Evolutionary conservation across 2,113 vertebrate genomes (phyloP).

Genomic region (Ptyas mucosa): DNA sequence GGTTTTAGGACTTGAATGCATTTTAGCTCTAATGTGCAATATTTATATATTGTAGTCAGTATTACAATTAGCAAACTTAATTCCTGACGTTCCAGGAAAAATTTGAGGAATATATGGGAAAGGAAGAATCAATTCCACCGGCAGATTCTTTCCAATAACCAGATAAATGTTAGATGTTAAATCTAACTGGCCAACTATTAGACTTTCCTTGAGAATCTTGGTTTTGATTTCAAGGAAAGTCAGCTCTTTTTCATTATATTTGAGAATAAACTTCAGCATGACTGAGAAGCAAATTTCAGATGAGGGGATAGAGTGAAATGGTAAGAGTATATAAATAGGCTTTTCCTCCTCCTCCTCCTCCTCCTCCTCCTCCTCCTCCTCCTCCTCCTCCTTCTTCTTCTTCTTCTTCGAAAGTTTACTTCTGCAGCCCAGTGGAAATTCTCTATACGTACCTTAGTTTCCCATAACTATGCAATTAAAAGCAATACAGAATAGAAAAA

Average conservation of each 20-base stretch:
- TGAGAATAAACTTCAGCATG: background rate
- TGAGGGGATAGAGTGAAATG: background rate
- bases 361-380: no score
- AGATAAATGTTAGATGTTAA: background rate
- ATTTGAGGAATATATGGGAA: background rate
- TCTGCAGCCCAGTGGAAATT: background rate
- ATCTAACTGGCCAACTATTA: background rate
- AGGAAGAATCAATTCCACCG: background rate
- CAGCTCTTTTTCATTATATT: background rate
- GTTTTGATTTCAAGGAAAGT: background rate
- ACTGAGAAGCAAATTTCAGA: background rate
- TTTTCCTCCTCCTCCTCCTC: background rate
- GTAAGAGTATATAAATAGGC: background rate
- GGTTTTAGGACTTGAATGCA: background rate
- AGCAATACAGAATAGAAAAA: background rate
- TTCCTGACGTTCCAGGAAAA: background rate
- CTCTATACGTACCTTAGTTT: background rate
- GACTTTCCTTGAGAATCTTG: background rate
- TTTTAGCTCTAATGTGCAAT: background rate
- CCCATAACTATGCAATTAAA: background rate
- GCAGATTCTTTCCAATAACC: background rate
- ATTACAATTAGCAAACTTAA: background rate
- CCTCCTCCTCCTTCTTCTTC: background rate
- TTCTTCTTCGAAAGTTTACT: background rate
- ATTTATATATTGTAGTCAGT: background rate